phyloP scores from a whole-genome alignment of 1,140 invertebrate species.

The Lepidostoma basale region DNA sequence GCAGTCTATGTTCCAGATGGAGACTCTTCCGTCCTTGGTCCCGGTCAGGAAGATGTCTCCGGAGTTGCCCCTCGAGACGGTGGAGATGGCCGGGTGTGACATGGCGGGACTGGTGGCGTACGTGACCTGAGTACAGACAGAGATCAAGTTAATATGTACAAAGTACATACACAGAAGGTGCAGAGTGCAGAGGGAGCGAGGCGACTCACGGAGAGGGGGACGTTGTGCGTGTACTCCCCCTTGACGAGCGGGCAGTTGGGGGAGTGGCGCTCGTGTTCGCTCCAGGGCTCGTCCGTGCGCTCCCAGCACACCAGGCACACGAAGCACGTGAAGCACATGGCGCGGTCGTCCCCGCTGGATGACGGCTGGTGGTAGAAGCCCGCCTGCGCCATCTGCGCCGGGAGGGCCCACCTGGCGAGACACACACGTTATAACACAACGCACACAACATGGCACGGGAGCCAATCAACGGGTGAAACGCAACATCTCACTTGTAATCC shows the following conservation, averaged over 20 bases:
- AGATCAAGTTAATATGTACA: too few relatives aligned
- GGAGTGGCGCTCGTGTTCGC: constrained; percentile 92
- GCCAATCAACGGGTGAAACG: constrained; percentile 16
- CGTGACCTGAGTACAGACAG: constrained; percentile 64
- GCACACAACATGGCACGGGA: constrained; percentile 12
- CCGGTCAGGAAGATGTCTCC: constrained; percentile 75
- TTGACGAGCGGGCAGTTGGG: constrained; percentile 91
- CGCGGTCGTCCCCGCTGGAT: constrained; percentile 84
- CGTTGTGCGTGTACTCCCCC: constrained; percentile 94
- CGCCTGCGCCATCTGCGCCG: constrained; percentile 94
- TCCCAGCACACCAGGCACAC: constrained; percentile 82
- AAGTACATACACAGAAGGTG: not conserved
- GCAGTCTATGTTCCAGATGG: constrained; percentile 75
- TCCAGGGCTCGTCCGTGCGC: constrained; percentile 94
- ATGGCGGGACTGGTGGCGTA: constrained; percentile 85
- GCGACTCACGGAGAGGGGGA: constrained; percentile 75
- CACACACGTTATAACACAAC: not conserved
- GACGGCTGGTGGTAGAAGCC: constrained; percentile 95
- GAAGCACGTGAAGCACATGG: constrained; percentile 94
- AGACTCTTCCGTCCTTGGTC: constrained; percentile 60
- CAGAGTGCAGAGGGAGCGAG: not conserved
- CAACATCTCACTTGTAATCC: constrained; percentile 88
- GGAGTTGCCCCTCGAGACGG: constrained; percentile 65
- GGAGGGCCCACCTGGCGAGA: constrained; percentile 81
- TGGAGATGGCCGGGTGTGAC: constrained; percentile 58